These are phyloP conservation scores for Pseudomyrmex flavicornis DNA, from an alignment of 1,140 invertebrate genomes.

Conservation along the genomic window DNA sequence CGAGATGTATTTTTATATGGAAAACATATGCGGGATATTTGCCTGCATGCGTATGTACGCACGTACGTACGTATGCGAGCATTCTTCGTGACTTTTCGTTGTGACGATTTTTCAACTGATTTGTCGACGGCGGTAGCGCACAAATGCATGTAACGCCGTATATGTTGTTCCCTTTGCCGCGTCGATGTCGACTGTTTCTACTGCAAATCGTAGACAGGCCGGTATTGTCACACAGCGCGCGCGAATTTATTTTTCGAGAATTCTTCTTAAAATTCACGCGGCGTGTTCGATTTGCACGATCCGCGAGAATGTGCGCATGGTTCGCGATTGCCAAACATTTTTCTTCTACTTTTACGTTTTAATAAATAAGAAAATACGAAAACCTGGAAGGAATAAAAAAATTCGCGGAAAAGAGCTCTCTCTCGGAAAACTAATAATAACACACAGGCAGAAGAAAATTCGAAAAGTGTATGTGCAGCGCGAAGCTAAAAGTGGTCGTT, in stretches of 20 bases:
- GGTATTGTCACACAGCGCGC: conserved; percentile 20
- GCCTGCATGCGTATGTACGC: not conserved
- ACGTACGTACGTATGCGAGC: not conserved
- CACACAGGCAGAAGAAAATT: no score
- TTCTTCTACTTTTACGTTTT: not conserved
- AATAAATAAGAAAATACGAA: no score
- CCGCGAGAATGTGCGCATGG: no score
- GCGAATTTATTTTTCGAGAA: conserved; percentile 2
- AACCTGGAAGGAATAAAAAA: no score
- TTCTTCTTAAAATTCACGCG: not conserved
- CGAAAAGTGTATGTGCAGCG: no score
- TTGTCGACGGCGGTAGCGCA: conserved; percentile 29
- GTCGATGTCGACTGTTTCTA: conserved; percentile 38
- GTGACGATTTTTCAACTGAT: conserved; percentile 57
- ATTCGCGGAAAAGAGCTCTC: no score
- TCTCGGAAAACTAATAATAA: no score
- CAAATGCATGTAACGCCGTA: conserved; percentile 41
- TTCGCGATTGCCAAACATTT: not conserved
- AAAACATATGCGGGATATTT: conserved; percentile 44
- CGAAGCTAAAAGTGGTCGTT: no score
- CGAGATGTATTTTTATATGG: conserved; percentile 49
- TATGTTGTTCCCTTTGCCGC: conserved; percentile 26
- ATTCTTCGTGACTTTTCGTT: conserved; percentile 39
- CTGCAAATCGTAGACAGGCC: conserved; percentile 16
- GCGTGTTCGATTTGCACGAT: not conserved